Evolutionary conservation across 1,140 invertebrate species (phyloP).

Genomic region (Nixonia krombeini): DNA sequence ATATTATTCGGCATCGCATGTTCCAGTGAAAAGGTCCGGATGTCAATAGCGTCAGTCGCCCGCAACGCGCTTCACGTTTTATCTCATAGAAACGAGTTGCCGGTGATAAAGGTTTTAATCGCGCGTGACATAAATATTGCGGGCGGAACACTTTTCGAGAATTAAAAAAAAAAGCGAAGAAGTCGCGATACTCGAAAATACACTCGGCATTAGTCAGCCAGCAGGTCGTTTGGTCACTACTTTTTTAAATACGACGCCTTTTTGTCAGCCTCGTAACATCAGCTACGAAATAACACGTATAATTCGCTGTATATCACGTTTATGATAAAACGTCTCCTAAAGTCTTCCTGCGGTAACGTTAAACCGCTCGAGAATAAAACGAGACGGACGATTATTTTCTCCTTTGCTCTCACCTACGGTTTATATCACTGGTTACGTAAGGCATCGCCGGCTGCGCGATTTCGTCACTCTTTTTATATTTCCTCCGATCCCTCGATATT

Average conservation of each 20-base stretch:
- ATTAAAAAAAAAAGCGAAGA: constrained; percentile 20
- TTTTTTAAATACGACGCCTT: constrained; percentile 37
- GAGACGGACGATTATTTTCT: constrained; percentile 4
- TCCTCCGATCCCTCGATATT: not conserved
- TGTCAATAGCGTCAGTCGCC: constrained; percentile 5
- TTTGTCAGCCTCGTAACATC: constrained; percentile 36
- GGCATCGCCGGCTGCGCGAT: not conserved
- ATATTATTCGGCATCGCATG: too few species aligned
- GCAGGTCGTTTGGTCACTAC: constrained; percentile 7
- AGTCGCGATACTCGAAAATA: constrained; percentile 9
- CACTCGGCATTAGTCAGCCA: constrained; percentile 1
- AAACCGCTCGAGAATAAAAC: constrained; percentile 1
- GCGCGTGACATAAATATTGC: constrained; percentile 18
- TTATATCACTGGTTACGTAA: constrained; percentile 2
- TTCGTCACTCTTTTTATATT: too few species aligned
- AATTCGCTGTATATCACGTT: constrained; percentile 8
- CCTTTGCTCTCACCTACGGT: constrained; percentile 5
- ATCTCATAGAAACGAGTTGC: too few species aligned
- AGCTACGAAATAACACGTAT: constrained; percentile 3
- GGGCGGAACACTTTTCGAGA: constrained; percentile 17
- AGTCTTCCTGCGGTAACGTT: constrained; percentile 1
- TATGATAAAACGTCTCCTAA: constrained; percentile 11
- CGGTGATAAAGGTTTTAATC: constrained; percentile 28
- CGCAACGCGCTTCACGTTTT: not conserved
- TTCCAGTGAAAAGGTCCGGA: too few species aligned